Base-by-base conservation (phyloP, 2,888 invertebrate species). In the Tetropium fuscum region DNA sequence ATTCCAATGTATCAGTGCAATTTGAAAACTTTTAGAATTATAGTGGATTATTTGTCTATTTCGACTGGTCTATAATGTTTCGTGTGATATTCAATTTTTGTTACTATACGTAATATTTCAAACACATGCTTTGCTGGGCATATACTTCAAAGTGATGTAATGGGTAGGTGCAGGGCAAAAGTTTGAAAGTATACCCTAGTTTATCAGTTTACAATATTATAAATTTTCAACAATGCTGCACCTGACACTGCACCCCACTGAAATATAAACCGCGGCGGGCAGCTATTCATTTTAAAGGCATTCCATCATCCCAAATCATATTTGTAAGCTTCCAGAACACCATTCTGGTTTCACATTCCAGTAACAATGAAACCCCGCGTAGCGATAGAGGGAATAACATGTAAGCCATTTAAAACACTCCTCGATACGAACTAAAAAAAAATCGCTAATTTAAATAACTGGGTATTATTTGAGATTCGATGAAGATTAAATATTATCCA, bases 281-380 rank as follows among this genome's bases (percentile, higher is more conserved):
- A 72, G 71, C 70, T 70, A 75, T 76, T 73, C 73, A 73, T 74
- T 74, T 70, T 72, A 72, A 69, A 68, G 68, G 72, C 78, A 75
- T 76, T 77, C 74, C 76, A 77, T 78, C 77, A 78, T 73, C 74
- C 70, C 63, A 73, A 76, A 77, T 77, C 74, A 71, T 77, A 77
- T 78, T 76, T 75, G 75, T 76, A 73, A 74, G 76, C 74, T 74
- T 75, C 75, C 71, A 70, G 69, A 74, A 70, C 75, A 75, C 74
- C n/a, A 75, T 76, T 78, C 76, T 69, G 70, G 75, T 73, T 75
- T 74, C 74, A 74, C 75, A 77, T 74, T 74, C 74, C 72, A 65
- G 57, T 69, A 68, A 75, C 74, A 75, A 77, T 74, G 68, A 73
- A 66, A 69, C 71, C 74, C 73, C 74, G 70, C 66, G 66, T 66